Evolutionary conservation across 2,888 invertebrate species (phyloP).

Genomic region (Ectemnius cavifrons): DNA sequence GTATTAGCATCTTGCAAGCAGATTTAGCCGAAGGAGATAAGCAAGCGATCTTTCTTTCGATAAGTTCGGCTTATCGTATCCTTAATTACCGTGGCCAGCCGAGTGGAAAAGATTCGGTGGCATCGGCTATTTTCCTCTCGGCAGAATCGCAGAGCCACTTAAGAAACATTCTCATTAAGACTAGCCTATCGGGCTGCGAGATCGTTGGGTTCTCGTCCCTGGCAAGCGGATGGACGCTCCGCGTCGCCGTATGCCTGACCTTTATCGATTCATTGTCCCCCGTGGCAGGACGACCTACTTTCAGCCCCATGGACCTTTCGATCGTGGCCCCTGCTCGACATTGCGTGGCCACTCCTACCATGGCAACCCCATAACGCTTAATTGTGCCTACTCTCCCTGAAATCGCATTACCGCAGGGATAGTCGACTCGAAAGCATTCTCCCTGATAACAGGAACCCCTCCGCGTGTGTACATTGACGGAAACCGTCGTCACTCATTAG

Average conservation of each 20-base stretch:
- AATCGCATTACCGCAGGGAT: too few species aligned
- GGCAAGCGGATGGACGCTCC: slow-evolving; percentile 9
- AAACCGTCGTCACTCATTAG: too few species aligned
- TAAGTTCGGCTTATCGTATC: slow-evolving; percentile 19
- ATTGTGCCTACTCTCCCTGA: too few species aligned
- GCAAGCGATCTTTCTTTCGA: slow-evolving; percentile 26
- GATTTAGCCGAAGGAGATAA: slow-evolving; percentile 20
- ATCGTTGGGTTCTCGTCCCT: slow-evolving; percentile 24
- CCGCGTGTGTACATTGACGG: too few species aligned
- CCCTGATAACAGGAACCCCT: too few species aligned
- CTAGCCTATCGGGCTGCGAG: slow-evolving; percentile 33
- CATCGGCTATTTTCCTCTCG: slow-evolving; percentile 31
- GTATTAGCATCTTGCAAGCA: too few species aligned
- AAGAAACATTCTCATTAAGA: slow-evolving; percentile 47
- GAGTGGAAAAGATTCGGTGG: slow-evolving; percentile 27
- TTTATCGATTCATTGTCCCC: slow-evolving; percentile 30
- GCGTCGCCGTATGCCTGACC: not conserved
- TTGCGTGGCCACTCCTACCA: too few species aligned
- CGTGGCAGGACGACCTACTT: slow-evolving; percentile 1
- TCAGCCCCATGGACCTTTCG: not conserved
- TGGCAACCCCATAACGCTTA: too few species aligned
- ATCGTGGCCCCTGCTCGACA: slow-evolving; percentile 17
- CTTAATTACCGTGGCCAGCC: slow-evolving; percentile 43
- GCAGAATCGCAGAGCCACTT: slow-evolving; percentile 25
- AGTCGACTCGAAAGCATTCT: too few species aligned